Evolutionary conservation across 30 jellyfish, hydroid and myxozoan species (phyloP).

Genomic region (Pelagia noctiluca): DNA sequence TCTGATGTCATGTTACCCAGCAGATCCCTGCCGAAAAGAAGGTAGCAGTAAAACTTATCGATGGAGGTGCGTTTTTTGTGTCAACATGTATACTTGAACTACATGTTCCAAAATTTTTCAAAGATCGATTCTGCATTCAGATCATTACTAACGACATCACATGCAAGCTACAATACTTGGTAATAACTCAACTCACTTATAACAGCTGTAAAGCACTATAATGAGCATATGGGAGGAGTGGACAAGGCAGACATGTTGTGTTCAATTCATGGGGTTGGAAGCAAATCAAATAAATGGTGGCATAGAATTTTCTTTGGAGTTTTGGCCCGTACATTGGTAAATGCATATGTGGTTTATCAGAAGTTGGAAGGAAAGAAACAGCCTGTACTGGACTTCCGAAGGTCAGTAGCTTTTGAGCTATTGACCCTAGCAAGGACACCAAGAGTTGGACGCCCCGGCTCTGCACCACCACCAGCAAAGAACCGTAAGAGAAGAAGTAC

Average conservation of each 20-base stretch:
- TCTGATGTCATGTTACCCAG: slow-evolving; percentile 14
- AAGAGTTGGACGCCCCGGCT: slow-evolving; percentile 79
- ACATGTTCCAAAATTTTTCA: neutral
- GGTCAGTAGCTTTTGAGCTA: slow-evolving; percentile 77
- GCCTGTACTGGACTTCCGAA: slow-evolving; percentile 58
- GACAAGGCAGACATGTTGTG: slow-evolving; percentile 87
- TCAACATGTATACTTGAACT: neutral
- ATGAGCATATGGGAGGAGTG: slow-evolving; percentile 74
- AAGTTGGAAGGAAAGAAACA: slow-evolving; percentile 44
- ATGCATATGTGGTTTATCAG: slow-evolving; percentile 76
- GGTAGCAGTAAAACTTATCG: neutral
- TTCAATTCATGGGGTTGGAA: slow-evolving; percentile 69
- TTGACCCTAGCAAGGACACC: slow-evolving; percentile 77
- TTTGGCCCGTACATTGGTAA: slow-evolving; percentile 68
- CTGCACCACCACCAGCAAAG: slow-evolving; percentile 45
- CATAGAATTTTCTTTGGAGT: slow-evolving; percentile 73
- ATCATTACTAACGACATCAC: neutral
- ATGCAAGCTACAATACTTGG: neutral
- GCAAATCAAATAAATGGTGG: slow-evolving; percentile 88
- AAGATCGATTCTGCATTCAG: slow-evolving; percentile 5
- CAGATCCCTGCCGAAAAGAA: neutral
- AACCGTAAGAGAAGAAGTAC: slow-evolving; percentile 55
- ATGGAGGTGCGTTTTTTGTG: neutral
- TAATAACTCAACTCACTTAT: slow-evolving; percentile 18
- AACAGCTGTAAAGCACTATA: slow-evolving; percentile 67